Evolutionary conservation across 2,797 vertebrate genomes (phyloP), one percentile per base, ranked within the genome.

Genomic region (Megalops cyprinoides): DNA sequence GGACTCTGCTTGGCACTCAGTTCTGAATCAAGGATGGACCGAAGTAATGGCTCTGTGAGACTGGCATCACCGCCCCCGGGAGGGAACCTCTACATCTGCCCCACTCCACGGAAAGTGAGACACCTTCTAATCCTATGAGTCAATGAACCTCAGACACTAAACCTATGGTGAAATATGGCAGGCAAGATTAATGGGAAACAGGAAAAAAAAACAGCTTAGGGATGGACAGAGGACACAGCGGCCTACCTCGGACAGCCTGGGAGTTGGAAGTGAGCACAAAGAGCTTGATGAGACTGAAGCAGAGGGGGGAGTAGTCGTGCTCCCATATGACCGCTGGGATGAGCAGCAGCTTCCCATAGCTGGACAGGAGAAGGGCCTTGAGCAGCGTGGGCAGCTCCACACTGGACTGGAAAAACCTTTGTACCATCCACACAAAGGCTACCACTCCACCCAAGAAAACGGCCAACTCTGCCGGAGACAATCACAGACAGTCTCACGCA

Each of bases 261-360:
- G 94, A 96, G 88, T 99, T 97, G 20, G 98, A 99, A 2, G 96
- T 96, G 56, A 99, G 95, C 79, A 99, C 97, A 75, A 99, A 99
- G 10, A 97, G 89, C 82, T 96, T 96, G 87, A 99, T 97, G 91
- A 99, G 96, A 0, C 87, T 90, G 82, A 99, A 94, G 81, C 97
- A 98, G 76, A 99, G 92, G 18, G 95, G 94, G 0, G 97, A 96
- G 90, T 97, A 96, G 88, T 99, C 97, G 0, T 99, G 97, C 69
- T 99, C 97, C 98, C 98, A 99, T 88, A 99, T 99, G 84, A 99
- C 96, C 0, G 96, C 96, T 0, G 97, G 98, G 86, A 99, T 96
- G 82, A 99, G 90, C 55, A 99, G 91, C 65, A 99, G 96, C 81
- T 99, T 99, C 12, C 98, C 97, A 4, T 99, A 99, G 89, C 96